These are phyloP conservation scores for Seriola aureovittata DNA, from an alignment of 2,113 vertebrate genomes.

Conservation along the genomic window DNA sequence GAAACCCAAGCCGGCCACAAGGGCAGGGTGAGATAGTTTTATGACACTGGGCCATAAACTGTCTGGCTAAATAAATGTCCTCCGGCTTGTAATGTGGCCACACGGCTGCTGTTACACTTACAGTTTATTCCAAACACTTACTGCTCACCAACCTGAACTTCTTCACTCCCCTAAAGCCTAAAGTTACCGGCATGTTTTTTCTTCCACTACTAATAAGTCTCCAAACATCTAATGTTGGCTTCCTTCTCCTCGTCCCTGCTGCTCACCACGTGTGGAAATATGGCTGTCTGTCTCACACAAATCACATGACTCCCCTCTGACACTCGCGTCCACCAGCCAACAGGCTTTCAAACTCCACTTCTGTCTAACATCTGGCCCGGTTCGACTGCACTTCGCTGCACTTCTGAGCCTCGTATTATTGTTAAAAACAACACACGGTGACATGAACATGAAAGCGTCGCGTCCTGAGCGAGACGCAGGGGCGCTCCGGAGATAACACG, in stretches of 20 bases:
- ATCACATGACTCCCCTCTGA: constrained; percentile 86
- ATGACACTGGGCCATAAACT: constrained; percentile 68
- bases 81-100: constrained; percentile 38
- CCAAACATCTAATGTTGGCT: constrained; percentile 1
- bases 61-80: constrained; percentile 65
- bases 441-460: constrained; percentile 39
- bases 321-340: constrained; percentile 85
- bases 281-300: constrained; percentile 52
- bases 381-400: background rate
- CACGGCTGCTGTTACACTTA: constrained; percentile 30
- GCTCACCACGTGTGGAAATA: constrained; percentile 66
- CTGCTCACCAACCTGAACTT: background rate
- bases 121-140: constrained; percentile 15
- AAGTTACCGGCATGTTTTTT: constrained; percentile 18
- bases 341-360: constrained; percentile 71
- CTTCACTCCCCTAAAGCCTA: background rate
- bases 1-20: constrained; percentile 54
- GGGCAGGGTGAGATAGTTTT: constrained; percentile 63
- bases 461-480: constrained; percentile 9
- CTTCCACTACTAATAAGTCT: background rate
- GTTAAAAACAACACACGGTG: constrained; percentile 48
- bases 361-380: constrained; percentile 63
- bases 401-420: constrained; percentile 29
- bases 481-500: constrained; percentile 38
- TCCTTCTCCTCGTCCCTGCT: constrained; percentile 30